Evolutionary conservation across 2,113 vertebrate species (phyloP).

Genomic region (Hemibagrus wyckioides): DNA sequence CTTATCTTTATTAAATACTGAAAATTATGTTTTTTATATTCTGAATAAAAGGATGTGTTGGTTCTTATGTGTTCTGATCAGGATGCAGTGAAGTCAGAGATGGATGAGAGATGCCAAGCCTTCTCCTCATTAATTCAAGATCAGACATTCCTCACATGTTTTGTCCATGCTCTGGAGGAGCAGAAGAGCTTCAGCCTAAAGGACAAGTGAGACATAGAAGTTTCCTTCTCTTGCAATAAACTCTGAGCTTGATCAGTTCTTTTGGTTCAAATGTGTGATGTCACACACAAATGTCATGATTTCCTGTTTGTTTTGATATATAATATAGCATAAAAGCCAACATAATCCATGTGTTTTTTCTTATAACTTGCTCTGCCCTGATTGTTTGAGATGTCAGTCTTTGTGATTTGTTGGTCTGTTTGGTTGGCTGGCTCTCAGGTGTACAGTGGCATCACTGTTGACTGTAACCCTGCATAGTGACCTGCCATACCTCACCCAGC

Average conservation of each 20-base stretch:
- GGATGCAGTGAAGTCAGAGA: slow-evolving; percentile 25
- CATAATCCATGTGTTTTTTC: background rate
- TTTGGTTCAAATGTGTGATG: background rate
- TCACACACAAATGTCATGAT: background rate
- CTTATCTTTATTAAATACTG: background rate
- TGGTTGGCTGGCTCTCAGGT: slow-evolving; percentile 69
- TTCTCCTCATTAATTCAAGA: slow-evolving; percentile 51
- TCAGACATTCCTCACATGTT: slow-evolving; percentile 54
- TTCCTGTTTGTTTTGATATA: background rate
- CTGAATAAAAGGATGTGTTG: background rate
- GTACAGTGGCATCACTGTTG: slow-evolving; percentile 86
- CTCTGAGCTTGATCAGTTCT: background rate
- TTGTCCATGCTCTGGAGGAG: slow-evolving; percentile 56
- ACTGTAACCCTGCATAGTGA: slow-evolving; percentile 90
- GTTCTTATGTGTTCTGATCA: slow-evolving; percentile 23
- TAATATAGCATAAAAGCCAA: background rate
- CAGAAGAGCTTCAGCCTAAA: slow-evolving; percentile 57
- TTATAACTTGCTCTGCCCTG: background rate
- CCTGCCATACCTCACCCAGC: slow-evolving; percentile 85
- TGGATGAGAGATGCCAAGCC: slow-evolving; percentile 43
- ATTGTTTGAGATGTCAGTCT: background rate
- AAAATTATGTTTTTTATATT: background rate
- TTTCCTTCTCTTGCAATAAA: background rate
- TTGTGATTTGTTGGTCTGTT: background rate
- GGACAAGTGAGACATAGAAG: slow-evolving; percentile 63